Evolutionary conservation across 1,140 invertebrate genomes (phyloP).

Genomic region (Arctopsyche grandis): DNA sequence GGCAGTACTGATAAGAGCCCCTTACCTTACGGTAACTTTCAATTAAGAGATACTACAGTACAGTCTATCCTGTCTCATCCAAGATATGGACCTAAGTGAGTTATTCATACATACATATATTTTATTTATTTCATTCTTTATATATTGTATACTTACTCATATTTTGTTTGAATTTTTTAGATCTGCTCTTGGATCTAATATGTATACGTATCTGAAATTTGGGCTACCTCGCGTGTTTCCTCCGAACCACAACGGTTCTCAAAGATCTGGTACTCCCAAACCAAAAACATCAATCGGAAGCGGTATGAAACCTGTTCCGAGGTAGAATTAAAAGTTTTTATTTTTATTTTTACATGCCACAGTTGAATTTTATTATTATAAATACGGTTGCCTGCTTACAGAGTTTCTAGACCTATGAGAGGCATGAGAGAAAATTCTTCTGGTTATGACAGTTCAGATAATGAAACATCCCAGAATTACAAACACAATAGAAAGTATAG

Average conservation of each 20-base stretch:
- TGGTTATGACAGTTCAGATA: slow-evolving; percentile 86
- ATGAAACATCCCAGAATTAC: slow-evolving; percentile 73
- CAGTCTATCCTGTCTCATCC: slow-evolving; percentile 94
- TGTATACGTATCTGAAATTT: slow-evolving; percentile 93
- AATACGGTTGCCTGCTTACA: slow-evolving; percentile 41
- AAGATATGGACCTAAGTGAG: slow-evolving; percentile 85
- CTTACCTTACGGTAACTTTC: slow-evolving; percentile 92
- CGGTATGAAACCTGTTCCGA: slow-evolving; percentile 64
- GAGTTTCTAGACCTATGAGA: slow-evolving; percentile 63
- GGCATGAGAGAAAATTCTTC: slow-evolving; percentile 72
- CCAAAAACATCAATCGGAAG: slow-evolving; percentile 67
- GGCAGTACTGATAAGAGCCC: slow-evolving; percentile 91
- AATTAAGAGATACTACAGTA: slow-evolving; percentile 90
- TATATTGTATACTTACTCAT: background rate
- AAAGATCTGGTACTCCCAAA: slow-evolving; percentile 69
- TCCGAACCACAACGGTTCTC: slow-evolving; percentile 74
- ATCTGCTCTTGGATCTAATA: slow-evolving; percentile 85
- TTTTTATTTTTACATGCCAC: background rate
- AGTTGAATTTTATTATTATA: background rate
- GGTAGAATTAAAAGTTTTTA: slow-evolving; percentile 57
- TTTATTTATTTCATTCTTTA: background rate
- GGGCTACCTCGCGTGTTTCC: slow-evolving; percentile 90
- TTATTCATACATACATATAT: slow-evolving; percentile 44
- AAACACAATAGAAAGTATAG: slow-evolving; percentile 74
- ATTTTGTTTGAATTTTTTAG: slow-evolving; percentile 59